Percentiles rank a stretch among this genome's conserved stretches.
Evolutionary conservation across 2,888 invertebrate species (phyloP).

Genomic region (Eilema sororculum): DNA sequence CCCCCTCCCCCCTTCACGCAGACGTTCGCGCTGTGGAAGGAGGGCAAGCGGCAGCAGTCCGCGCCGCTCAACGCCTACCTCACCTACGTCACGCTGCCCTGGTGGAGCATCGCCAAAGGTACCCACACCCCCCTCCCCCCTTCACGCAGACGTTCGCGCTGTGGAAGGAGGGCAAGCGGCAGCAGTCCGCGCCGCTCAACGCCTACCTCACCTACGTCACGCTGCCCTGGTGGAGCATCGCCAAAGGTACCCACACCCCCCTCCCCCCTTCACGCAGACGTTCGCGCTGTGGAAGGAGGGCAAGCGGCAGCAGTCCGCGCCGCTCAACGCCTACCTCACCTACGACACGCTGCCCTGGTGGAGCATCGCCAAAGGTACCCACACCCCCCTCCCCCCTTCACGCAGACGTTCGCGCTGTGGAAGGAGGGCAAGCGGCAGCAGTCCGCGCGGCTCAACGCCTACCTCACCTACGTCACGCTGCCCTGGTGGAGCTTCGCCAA

Average conservation of each 20-base stretch:
- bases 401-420: slow-evolving; percentile 99
- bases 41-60: slow-evolving; percentile 96
- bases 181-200: slow-evolving; percentile 97
- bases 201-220: slow-evolving; percentile 99
- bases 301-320: slow-evolving; percentile 95
- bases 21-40: slow-evolving; percentile 99
- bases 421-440: slow-evolving; percentile 98
- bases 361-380: slow-evolving; percentile 96
- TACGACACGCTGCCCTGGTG: slow-evolving; percentile 99
- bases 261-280: slow-evolving; percentile 94
- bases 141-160: slow-evolving; percentile 99
- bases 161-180: slow-evolving; percentile 98
- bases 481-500: slow-evolving; percentile 99
- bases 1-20: slow-evolving; percentile 91
- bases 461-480: slow-evolving; percentile 98
- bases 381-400: slow-evolving; percentile 85
- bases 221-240: slow-evolving; percentile 99
- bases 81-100: slow-evolving; percentile 98
- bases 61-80: slow-evolving; percentile 97
- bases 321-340: slow-evolving; percentile 98
- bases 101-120: slow-evolving; percentile 99
- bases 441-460: slow-evolving; percentile 97
- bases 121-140: background rate
- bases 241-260: slow-evolving; percentile 90
- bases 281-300: slow-evolving; percentile 99